These are phyloP conservation scores for Murina feae DNA, from an alignment of 2,113 vertebrate species.

Conservation along the genomic window DNA sequence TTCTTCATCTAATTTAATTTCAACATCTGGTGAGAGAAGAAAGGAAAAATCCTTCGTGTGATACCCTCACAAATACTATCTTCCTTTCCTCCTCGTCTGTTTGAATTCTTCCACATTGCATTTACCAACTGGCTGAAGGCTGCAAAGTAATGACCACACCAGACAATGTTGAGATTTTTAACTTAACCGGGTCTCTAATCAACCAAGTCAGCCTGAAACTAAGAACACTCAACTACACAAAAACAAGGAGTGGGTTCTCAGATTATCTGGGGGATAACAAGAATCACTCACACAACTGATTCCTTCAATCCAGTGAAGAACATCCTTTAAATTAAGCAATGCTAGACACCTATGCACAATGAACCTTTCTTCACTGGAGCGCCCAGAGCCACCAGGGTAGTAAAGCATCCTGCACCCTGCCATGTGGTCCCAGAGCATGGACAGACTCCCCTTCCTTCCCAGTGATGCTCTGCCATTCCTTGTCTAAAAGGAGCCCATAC, in stretches of 20 bases:
- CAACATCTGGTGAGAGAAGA: constrained; percentile 85
- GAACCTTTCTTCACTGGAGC: rapidly evolving
- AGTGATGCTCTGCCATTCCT: rapidly evolving
- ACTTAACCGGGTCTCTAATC: rapidly evolving
- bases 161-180: background rate
- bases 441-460: rapidly evolving
- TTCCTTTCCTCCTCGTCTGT: background rate
- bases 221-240: background rate
- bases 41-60: constrained; percentile 22
- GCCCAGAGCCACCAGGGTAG: rapidly evolving
- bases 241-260: background rate
- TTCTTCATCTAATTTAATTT: constrained; percentile 92
- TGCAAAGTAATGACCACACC: constrained; percentile 28
- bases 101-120: background rate
- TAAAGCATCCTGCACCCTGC: rapidly evolving
- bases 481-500: background rate
- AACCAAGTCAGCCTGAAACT: background rate
- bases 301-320: background rate
- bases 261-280: rapidly evolving
- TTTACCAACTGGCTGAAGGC: background rate
- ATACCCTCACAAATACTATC: background rate
- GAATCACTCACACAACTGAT: background rate
- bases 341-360: rapidly evolving
- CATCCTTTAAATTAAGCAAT: too few species aligned
- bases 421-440: rapidly evolving